phyloP scores from a whole-genome alignment of 2,888 invertebrate species.

The Automeris io region DNA sequence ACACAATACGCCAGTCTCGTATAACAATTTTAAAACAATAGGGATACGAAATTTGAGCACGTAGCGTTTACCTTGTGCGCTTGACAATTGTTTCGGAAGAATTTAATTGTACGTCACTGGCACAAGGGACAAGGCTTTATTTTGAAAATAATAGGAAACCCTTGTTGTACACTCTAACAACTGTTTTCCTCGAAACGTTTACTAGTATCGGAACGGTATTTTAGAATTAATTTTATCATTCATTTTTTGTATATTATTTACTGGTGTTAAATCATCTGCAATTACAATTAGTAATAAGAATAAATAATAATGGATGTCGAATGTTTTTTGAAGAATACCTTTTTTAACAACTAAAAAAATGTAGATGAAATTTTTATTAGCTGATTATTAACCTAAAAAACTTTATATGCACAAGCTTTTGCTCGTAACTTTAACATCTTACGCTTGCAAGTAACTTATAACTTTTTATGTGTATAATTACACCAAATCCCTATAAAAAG shows the following conservation, averaged over 20 bases:
- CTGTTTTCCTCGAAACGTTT: slow-evolving; percentile 17
- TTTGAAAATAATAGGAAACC: slow-evolving; percentile 10
- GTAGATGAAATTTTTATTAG: too few relatives aligned
- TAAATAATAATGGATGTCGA: too few relatives aligned
- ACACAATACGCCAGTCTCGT: background rate
- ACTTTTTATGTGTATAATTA: too few relatives aligned
- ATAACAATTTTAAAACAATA: slow-evolving; percentile 6
- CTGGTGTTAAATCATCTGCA: background rate
- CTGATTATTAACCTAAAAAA: too few relatives aligned
- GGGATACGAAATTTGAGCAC: slow-evolving; percentile 5
- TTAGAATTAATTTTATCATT: slow-evolving; percentile 16
- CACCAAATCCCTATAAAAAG: too few relatives aligned
- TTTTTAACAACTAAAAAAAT: too few relatives aligned
- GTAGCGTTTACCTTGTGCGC: slow-evolving; percentile 12
- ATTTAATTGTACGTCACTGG: slow-evolving; percentile 28
- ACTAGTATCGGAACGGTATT: slow-evolving; percentile 28
- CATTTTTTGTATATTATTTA: background rate
- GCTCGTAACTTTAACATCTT: too few relatives aligned
- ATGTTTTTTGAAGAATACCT: too few relatives aligned
- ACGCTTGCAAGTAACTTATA: too few relatives aligned
- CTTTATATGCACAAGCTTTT: too few relatives aligned
- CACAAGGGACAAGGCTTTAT: slow-evolving; percentile 11
- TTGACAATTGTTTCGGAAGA: slow-evolving; percentile 24
- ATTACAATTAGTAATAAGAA: too few relatives aligned
- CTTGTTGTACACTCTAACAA: slow-evolving; percentile 11